These are phyloP conservation scores for Tychaedon coryphoeus DNA, from an alignment of 2,113 vertebrate genomes.

Conservation along the genomic window DNA sequence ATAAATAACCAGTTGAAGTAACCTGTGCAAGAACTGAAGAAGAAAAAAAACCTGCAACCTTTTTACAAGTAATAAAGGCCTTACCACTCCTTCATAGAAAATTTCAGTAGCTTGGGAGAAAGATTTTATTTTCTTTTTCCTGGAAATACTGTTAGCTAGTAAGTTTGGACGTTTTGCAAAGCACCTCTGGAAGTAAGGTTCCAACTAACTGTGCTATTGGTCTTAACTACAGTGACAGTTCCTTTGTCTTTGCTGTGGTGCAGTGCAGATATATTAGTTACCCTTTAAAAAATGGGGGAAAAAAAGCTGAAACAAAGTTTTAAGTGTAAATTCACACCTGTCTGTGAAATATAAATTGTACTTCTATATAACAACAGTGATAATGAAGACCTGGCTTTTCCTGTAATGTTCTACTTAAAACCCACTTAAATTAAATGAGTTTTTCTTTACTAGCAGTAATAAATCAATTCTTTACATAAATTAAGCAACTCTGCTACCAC, in stretches of 20 bases:
- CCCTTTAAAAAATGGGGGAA: background rate
- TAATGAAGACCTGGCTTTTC: background rate
- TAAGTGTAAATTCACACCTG: background rate
- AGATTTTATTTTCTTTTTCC: background rate
- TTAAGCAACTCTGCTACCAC: background rate
- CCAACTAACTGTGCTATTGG: background rate
- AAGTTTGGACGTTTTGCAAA: background rate
- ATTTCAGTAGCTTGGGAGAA: background rate
- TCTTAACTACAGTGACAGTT: background rate
- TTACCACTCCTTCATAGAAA: background rate
- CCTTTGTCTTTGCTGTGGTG: background rate
- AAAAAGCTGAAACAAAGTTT: background rate
- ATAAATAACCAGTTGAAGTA: background rate
- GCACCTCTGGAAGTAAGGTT: background rate
- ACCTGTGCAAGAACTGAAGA: background rate
- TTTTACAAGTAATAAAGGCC: background rate
- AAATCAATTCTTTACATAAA: background rate
- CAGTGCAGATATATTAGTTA: background rate
- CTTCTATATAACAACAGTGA: background rate
- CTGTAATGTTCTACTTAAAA: background rate
- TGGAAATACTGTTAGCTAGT: background rate
- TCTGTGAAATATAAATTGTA: background rate
- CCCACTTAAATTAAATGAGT: background rate
- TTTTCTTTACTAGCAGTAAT: background rate
- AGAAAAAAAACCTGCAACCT: background rate